A percentile compares a stretch with the other conserved stretches of the same genome.
Conservation (phyloP, 1,140 invertebrate genomes). For the Episyrphus balteatus region DNA sequence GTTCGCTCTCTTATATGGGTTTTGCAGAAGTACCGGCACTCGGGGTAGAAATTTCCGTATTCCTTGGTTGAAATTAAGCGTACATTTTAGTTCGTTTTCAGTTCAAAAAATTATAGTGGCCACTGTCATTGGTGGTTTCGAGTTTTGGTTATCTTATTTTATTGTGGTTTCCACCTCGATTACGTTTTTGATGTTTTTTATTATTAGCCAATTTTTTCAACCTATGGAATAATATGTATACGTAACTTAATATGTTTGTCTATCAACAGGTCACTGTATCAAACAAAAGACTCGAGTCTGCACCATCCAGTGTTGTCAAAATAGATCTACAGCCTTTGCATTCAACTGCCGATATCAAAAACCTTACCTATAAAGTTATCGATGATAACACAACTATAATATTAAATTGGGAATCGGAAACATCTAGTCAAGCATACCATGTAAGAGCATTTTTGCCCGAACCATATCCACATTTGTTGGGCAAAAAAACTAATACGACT, state of each 20-base stretch:
- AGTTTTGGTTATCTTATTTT: too few relatives aligned
- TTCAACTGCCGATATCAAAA: constrained; percentile 47
- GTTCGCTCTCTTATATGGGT: too few relatives aligned
- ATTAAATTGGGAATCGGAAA: constrained; percentile 49
- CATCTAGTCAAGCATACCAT: constrained; percentile 50
- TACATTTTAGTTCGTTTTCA: too few relatives aligned
- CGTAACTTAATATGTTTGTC: not conserved
- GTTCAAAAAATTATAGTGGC: too few relatives aligned
- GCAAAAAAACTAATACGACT: constrained; percentile 32
- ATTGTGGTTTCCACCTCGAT: too few relatives aligned
- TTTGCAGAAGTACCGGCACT: too few relatives aligned
- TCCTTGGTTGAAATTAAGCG: too few relatives aligned
- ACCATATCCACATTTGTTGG: constrained; percentile 41
- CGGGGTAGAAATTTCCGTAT: too few relatives aligned
- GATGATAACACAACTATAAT: constrained; percentile 39
- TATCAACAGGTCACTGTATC: constrained; percentile 50
- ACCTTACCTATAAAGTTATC: constrained; percentile 42
- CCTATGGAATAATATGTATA: too few relatives aligned
- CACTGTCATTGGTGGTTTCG: too few relatives aligned
- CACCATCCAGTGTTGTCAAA: constrained; percentile 41
- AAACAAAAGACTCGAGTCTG: constrained; percentile 47
- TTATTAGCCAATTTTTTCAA: too few relatives aligned
- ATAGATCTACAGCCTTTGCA: constrained; percentile 23
- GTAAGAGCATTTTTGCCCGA: constrained; percentile 40
- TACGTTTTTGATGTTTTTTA: too few relatives aligned